These are phyloP conservation scores for Beroe ovata DNA, from an alignment of 37 sponge, comb jelly and placozoan genomes.

Conservation along the genomic window DNA sequence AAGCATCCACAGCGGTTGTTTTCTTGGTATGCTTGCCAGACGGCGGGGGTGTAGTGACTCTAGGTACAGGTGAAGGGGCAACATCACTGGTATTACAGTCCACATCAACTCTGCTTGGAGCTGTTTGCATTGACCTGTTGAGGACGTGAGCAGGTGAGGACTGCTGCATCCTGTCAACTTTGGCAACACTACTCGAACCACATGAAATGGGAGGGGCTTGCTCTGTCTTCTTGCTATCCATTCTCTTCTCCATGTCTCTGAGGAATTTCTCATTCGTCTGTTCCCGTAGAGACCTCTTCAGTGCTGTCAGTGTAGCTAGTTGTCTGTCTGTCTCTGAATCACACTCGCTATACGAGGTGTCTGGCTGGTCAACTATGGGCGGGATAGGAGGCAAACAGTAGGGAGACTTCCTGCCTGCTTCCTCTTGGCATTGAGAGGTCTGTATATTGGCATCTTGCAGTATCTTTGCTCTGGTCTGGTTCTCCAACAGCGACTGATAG, in stretches of 20 bases:
- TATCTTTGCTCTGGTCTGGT: background rate
- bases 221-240: background rate
- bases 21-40: background rate
- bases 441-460: slow-evolving; percentile 57
- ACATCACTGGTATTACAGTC: slow-evolving; percentile 18
- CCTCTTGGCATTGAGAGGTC: background rate
- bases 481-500: background rate
- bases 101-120: slow-evolving; percentile 12
- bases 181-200: background rate
- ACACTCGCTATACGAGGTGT: slow-evolving; percentile 63
- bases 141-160: slow-evolving; percentile 27
- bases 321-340: slow-evolving; percentile 62
- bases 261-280: slow-evolving; percentile 34
- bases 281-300: slow-evolving; percentile 25
- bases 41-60: background rate
- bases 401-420: background rate
- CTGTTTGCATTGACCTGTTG: background rate
- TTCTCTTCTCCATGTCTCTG: slow-evolving; percentile 20
- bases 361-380: background rate
- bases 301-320: slow-evolving; percentile 52
- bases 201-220: background rate
- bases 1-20: background rate
- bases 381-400: background rate
- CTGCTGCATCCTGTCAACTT: slow-evolving; percentile 61
- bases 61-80: background rate